phyloP scores from a whole-genome alignment of 2,113 vertebrate genomes.

The Phylloscopus trochiloides region DNA sequence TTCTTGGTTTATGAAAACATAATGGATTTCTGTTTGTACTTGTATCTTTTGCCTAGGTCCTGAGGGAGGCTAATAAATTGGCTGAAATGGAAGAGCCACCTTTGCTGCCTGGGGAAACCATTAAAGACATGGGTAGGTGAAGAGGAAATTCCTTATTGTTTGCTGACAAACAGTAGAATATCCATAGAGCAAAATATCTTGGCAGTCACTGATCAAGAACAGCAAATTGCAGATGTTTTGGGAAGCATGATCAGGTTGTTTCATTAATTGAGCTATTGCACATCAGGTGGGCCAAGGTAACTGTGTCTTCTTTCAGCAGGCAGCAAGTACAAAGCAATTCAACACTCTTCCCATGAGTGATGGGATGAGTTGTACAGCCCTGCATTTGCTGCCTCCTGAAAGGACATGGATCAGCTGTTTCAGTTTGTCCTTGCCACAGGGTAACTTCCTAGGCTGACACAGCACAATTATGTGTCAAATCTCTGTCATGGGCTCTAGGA shows the following conservation, averaged over 20 bases:
- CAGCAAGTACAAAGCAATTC: neutral
- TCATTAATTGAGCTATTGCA: neutral
- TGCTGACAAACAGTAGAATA: neutral
- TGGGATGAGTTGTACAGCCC: neutral
- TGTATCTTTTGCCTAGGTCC: conserved; percentile 58
- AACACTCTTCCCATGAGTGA: accelerated
- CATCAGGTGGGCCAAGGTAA: neutral
- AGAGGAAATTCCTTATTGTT: neutral
- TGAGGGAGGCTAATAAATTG: conserved; percentile 82
- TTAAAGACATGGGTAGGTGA: conserved; percentile 86
- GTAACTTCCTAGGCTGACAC: neutral
- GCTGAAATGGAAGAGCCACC: conserved; percentile 88
- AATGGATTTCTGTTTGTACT: neutral
- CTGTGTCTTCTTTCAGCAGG: neutral
- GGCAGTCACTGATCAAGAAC: accelerated
- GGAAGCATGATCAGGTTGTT: neutral
- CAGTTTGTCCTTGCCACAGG: neutral
- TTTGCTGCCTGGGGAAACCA: conserved; percentile 88
- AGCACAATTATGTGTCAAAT: neutral
- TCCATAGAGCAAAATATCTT: neutral
- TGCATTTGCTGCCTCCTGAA: neutral
- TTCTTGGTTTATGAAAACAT: neutral
- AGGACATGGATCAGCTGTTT: neutral
- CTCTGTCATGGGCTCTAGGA: neutral
- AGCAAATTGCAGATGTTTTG: neutral